Evolutionary conservation across 1,140 invertebrate species (phyloP).

Genomic region (Temnothorax curvispinosus): DNA sequence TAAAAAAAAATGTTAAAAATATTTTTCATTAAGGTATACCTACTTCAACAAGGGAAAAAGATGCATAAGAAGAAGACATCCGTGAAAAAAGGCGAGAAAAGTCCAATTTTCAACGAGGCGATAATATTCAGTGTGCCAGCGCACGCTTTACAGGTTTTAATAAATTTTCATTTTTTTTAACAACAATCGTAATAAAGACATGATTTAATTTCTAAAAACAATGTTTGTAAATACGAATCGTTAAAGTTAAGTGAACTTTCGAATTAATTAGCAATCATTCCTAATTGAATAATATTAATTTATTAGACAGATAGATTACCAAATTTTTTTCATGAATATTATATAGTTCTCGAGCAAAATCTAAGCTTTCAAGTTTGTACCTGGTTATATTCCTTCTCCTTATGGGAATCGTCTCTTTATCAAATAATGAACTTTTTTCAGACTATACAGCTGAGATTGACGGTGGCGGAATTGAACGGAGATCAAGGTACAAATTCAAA

Average conservation of each 20-base stretch:
- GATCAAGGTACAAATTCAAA: conserved; percentile 82
- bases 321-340: too few relatives aligned
- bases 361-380: too few relatives aligned
- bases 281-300: too few relatives aligned
- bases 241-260: too few relatives aligned
- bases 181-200: background rate
- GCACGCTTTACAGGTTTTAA: conserved; percentile 87
- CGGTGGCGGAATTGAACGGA: conserved; percentile 87
- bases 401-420: background rate
- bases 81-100: conserved; percentile 89
- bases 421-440: conserved; percentile 80
- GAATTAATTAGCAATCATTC: too few relatives aligned
- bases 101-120: conserved; percentile 92
- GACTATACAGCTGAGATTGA: conserved; percentile 90
- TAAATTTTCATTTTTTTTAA: background rate
- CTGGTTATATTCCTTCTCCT: too few relatives aligned
- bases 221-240: too few relatives aligned
- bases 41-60: conserved; percentile 91
- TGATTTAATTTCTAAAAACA: background rate
- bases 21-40: conserved; percentile 87
- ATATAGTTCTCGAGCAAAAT: too few relatives aligned
- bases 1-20: conserved; percentile 19
- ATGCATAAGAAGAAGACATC: conserved; percentile 92
- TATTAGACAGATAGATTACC: too few relatives aligned
- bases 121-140: conserved; percentile 92